Evolutionary conservation across 2,113 vertebrate species (phyloP).

Genomic region (Oceanites oceanicus): DNA sequence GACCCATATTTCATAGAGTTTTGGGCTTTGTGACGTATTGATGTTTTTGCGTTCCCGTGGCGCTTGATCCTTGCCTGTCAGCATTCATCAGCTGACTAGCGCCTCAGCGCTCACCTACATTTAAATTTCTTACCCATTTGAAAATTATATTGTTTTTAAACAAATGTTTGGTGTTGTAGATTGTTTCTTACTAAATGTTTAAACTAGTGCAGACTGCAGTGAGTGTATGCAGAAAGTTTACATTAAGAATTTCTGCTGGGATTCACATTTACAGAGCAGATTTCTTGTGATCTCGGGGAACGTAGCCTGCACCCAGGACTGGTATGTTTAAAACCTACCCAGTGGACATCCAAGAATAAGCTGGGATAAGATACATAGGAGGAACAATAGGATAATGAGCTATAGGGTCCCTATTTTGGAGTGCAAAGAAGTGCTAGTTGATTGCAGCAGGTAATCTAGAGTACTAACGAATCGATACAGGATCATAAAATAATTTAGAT

Average conservation of each 20-base stretch:
- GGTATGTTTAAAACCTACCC: neutral
- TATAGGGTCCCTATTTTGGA: neutral
- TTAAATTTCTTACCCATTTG: neutral
- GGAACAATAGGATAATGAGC: neutral
- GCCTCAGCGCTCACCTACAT: rapidly evolving
- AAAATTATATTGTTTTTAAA: neutral
- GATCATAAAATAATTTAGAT: constrained; percentile 53
- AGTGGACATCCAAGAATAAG: neutral
- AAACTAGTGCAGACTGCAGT: neutral
- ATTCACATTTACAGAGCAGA: neutral
- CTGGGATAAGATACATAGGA: neutral
- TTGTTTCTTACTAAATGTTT: neutral
- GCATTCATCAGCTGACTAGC: neutral
- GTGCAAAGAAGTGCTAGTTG: neutral
- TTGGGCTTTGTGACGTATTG: neutral
- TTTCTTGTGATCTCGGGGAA: neutral
- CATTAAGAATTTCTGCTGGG: neutral
- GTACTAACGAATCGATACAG: neutral
- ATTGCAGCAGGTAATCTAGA: neutral
- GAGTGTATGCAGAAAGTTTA: neutral
- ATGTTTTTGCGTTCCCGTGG: neutral
- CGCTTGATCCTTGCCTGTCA: neutral
- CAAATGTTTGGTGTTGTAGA: rapidly evolving
- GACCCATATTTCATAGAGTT: neutral
- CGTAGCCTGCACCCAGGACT: neutral